Evolutionary conservation across 1,140 invertebrate species (phyloP).

Genomic region (Wasmannia auropunctata): DNA sequence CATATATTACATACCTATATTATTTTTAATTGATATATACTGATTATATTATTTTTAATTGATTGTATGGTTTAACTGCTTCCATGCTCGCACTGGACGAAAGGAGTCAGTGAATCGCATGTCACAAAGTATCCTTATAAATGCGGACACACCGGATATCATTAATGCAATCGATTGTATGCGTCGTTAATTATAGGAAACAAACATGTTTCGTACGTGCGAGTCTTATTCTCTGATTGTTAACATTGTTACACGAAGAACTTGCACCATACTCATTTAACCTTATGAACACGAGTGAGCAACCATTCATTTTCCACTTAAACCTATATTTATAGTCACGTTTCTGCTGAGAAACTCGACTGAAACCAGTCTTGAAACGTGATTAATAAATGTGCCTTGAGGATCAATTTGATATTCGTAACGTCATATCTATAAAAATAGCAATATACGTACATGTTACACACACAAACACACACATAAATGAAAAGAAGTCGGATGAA

Average conservation of each 20-base stretch:
- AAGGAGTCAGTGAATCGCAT: background rate
- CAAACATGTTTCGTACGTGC: background rate
- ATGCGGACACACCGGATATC: background rate
- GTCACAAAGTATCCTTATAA: background rate
- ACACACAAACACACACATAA: too few relatives aligned
- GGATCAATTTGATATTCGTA: background rate
- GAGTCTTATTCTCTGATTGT: slow-evolving; percentile 31
- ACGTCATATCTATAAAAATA: background rate
- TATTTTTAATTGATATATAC: background rate
- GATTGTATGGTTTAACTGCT: background rate
- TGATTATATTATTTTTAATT: background rate
- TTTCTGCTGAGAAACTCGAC: slow-evolving; percentile 1
- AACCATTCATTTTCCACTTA: slow-evolving; percentile 64
- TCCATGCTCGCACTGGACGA: background rate
- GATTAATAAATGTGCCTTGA: background rate
- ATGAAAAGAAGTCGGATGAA: background rate
- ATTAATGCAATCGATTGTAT: background rate
- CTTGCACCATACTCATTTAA: slow-evolving; percentile 61
- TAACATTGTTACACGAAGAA: slow-evolving; percentile 58
- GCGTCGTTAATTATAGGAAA: slow-evolving; percentile 1
- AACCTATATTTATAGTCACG: background rate
- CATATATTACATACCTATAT: background rate
- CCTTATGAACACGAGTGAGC: slow-evolving; percentile 60
- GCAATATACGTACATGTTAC: too few relatives aligned
- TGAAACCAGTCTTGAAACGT: slow-evolving; percentile 5